These are phyloP conservation scores for Furcifer pardalis DNA, from an alignment of 2,797 vertebrate species.

Conservation along the genomic window DNA sequence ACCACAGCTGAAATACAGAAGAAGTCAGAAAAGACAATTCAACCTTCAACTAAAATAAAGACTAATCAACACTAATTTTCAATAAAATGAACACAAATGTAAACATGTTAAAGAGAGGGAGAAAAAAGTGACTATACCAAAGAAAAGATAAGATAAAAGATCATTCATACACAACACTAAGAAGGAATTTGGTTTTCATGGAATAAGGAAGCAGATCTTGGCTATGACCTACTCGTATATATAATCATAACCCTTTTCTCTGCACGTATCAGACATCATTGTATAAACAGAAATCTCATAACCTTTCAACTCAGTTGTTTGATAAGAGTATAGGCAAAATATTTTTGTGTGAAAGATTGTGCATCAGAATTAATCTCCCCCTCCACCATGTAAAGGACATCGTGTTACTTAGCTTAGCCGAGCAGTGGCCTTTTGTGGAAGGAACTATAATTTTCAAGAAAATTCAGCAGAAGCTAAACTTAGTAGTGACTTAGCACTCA, in stretches of 20 bases:
- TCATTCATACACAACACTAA: not conserved
- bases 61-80: not conserved
- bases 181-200: not conserved
- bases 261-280: too few species aligned
- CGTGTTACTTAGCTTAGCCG: not conserved
- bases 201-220: not conserved
- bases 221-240: not conserved
- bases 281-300: not conserved
- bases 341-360: not conserved
- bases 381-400: not conserved
- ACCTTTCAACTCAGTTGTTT: not conserved
- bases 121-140: not conserved
- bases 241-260: not conserved
- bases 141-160: not conserved
- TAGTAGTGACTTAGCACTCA: not conserved
- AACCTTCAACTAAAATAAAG: constrained; percentile 32
- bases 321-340: not conserved
- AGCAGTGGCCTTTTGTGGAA: not conserved
- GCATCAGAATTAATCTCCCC: not conserved
- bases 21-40: not conserved
- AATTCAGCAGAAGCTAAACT: not conserved
- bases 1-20: not conserved
- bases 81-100: too few species aligned
- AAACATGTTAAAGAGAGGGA: too few species aligned
- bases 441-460: not conserved